phyloP scores from a whole-genome alignment of 2,888 invertebrate species.

The Rhimphoctona megacephalus region DNA sequence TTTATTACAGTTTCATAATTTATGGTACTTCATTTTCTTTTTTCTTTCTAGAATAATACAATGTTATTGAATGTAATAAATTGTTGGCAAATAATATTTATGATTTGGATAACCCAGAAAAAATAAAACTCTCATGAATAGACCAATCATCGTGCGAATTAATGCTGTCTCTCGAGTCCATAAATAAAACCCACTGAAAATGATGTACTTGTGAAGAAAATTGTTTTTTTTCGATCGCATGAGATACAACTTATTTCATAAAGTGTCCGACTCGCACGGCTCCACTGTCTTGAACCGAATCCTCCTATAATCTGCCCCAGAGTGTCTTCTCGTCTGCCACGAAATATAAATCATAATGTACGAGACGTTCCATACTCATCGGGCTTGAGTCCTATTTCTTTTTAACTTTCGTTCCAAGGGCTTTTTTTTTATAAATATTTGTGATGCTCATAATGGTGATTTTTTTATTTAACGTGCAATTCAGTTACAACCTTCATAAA shows the following conservation, averaged over 20 bases:
- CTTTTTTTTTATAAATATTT: neutral
- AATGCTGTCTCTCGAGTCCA: neutral
- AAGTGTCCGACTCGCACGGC: neutral
- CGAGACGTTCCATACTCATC: neutral
- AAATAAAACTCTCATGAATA: neutral
- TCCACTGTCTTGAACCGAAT: conserved; percentile 7
- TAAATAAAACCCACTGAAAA: neutral
- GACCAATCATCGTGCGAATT: neutral
- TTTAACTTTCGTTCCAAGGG: neutral
- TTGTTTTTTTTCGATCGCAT: neutral
- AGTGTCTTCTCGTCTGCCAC: conserved; percentile 16
- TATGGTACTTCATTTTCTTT: neutral
- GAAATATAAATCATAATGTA: conserved; percentile 16
- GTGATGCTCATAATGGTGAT: neutral
- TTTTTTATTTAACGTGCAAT: neutral
- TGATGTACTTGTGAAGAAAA: neutral
- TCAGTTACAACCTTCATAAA: neutral
- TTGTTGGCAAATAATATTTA: neutral
- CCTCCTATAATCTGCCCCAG: conserved; percentile 9
- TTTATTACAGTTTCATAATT: neutral
- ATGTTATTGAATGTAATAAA: neutral
- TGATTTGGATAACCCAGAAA: neutral
- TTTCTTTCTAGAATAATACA: neutral
- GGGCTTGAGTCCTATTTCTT: neutral
- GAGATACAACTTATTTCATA: conserved; percentile 5